phyloP scores from a whole-genome alignment of 2,113 vertebrate species.

The Aegypius monachus region DNA sequence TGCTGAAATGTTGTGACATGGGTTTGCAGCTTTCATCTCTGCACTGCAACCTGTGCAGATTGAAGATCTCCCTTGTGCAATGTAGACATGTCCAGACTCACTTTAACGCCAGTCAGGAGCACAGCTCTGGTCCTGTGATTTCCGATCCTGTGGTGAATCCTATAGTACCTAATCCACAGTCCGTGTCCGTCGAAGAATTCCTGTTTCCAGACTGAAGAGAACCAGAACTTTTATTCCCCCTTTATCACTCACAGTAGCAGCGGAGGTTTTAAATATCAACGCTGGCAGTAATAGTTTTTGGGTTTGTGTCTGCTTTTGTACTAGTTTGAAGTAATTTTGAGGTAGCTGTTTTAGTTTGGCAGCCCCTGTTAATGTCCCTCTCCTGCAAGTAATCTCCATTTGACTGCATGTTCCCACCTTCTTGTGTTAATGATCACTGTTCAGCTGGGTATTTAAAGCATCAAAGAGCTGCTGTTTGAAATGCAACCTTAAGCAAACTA shows the following conservation, averaged over 20 bases:
- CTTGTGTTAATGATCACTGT: not conserved
- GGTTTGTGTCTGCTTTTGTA: not conserved
- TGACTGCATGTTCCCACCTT: not conserved
- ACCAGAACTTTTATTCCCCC: not conserved
- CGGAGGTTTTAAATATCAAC: not conserved
- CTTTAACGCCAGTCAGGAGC: not conserved
- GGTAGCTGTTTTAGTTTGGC: not conserved
- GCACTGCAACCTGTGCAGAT: not conserved
- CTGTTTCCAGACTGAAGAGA: not conserved
- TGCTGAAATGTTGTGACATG: not conserved
- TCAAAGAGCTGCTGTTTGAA: slow-evolving; percentile 33
- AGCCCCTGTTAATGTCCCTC: not conserved
- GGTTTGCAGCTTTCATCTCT: not conserved
- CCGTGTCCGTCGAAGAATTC: not conserved
- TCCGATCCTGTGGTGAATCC: not conserved
- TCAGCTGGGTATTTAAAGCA: not conserved
- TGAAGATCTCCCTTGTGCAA: not conserved
- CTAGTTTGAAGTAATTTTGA: no score
- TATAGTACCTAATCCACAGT: not conserved
- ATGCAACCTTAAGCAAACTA: slow-evolving; percentile 18
- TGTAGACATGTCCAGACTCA: not conserved
- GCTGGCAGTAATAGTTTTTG: fast-evolving
- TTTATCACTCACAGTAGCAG: not conserved
- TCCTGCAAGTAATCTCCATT: not conserved
- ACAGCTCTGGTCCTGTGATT: not conserved